Evolutionary conservation across 2,888 invertebrate genomes (phyloP).

Genomic region (Proisotoma minuta): DNA sequence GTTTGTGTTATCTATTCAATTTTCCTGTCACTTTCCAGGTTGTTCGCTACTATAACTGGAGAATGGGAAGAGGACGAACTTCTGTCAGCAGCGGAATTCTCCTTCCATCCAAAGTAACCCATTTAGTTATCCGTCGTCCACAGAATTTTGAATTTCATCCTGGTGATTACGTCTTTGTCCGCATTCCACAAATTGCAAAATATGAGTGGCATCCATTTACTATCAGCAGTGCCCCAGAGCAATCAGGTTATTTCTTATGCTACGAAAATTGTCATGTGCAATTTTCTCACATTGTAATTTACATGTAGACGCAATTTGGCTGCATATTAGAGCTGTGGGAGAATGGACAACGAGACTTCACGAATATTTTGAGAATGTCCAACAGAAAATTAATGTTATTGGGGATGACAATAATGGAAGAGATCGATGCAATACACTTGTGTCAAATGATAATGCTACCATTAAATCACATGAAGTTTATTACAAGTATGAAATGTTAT

Average conservation of each 20-base stretch:
- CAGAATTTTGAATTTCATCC: constrained; percentile 81
- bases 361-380: constrained; percentile 77
- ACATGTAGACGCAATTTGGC: constrained; percentile 74
- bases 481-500: not conserved
- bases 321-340: constrained; percentile 88
- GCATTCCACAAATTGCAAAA: constrained; percentile 82
- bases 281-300: not conserved
- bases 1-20: not conserved
- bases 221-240: constrained; percentile 90
- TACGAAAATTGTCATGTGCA: too few species aligned
- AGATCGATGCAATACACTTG: constrained; percentile 6
- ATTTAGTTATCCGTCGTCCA: constrained; percentile 82
- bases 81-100: constrained; percentile 83
- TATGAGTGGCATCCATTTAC: constrained; percentile 98
- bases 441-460: constrained; percentile 1
- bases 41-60: constrained; percentile 50
- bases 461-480: not conserved
- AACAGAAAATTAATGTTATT: constrained; percentile 50
- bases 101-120: constrained; percentile 83
- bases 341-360: constrained; percentile 89
- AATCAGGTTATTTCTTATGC: constrained; percentile 61
- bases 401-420: constrained; percentile 16
- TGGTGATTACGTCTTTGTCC: constrained; percentile 89
- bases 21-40: constrained; percentile 17
- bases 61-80: constrained; percentile 71